Conservation (phyloP, 2,113 vertebrate species). For the Nesospiza acunhae region DNA sequence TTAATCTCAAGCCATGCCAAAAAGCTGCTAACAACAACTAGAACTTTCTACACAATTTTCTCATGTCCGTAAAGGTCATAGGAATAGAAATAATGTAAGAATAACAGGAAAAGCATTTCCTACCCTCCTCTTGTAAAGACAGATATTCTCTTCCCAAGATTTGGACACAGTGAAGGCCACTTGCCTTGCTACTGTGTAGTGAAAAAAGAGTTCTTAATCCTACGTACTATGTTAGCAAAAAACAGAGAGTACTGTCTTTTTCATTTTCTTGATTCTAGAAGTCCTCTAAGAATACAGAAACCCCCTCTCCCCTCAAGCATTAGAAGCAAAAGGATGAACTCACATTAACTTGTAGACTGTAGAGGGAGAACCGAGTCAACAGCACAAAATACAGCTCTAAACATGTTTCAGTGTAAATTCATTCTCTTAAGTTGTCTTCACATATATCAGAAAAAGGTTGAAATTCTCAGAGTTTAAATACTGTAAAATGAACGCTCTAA, state of each 20-base stretch:
- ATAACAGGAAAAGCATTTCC: neutral
- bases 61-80: neutral
- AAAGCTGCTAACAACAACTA: neutral
- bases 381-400: neutral
- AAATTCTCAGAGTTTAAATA: neutral
- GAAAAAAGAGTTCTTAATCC: neutral
- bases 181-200: neutral
- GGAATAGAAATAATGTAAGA: neutral
- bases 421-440: neutral
- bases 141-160: neutral
- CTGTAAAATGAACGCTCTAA: neutral
- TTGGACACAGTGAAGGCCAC: neutral
- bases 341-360: neutral
- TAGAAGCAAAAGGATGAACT: neutral
- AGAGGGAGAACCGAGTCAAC: neutral
- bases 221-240: neutral
- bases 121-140: neutral
- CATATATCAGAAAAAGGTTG: neutral
- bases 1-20: neutral
- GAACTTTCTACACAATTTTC: neutral
- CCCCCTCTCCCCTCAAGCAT: fast-evolving
- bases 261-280: neutral
- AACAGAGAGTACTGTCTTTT: neutral
- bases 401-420: neutral
- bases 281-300: neutral